Conservation (phyloP, 2,113 vertebrate genomes). For the Ictalurus furcatus region DNA sequence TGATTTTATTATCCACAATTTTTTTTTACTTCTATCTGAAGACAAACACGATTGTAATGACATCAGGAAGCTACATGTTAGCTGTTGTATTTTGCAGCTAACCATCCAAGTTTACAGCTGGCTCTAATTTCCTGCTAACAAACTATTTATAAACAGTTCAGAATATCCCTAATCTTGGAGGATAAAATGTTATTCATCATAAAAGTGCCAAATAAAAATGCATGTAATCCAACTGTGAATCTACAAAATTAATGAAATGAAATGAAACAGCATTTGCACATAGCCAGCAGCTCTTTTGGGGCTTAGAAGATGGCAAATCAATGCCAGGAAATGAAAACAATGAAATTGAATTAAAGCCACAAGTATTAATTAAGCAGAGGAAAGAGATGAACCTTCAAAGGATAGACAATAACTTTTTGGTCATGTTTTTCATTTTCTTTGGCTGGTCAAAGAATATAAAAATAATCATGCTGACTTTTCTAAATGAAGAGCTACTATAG, state of each 20-base stretch:
- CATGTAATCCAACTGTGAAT: neutral
- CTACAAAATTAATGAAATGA: neutral
- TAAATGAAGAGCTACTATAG: neutral
- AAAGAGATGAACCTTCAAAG: constrained; percentile 1
- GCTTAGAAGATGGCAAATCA: constrained; percentile 9
- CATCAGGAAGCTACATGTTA: neutral
- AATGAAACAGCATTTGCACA: neutral
- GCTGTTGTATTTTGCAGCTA: neutral
- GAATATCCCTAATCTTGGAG: neutral
- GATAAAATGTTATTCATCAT: neutral
- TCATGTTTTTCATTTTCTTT: neutral
- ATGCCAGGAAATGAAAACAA: constrained; percentile 3
- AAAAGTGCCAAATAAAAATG: neutral
- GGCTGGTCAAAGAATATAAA: neutral
- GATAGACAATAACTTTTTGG: neutral
- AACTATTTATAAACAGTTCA: neutral
- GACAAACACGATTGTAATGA: neutral
- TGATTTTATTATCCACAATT: neutral
- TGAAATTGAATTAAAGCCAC: neutral
- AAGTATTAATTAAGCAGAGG: neutral
- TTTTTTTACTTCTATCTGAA: neutral
- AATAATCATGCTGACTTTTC: neutral
- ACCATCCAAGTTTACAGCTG: neutral
- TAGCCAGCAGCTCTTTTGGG: neutral
- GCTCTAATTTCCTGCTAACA: neutral